These are phyloP conservation scores for Nezara viridula DNA, from an alignment of 2,888 invertebrate species.

Conservation along the genomic window DNA sequence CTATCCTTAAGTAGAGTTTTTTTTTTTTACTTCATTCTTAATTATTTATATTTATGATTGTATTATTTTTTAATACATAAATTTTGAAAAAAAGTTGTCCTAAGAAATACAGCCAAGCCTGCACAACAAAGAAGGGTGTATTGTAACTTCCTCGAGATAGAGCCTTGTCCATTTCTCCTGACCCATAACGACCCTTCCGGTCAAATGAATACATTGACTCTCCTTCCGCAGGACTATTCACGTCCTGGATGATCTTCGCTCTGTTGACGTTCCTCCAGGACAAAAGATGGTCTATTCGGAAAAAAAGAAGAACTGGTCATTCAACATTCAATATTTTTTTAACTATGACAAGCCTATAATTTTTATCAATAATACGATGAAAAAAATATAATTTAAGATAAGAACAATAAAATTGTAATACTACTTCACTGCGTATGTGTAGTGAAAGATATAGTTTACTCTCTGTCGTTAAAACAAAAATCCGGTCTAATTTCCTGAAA, in stretches of 20 bases:
- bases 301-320: not conserved
- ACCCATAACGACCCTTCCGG: slow-evolving; percentile 16
- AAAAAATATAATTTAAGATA: no score
- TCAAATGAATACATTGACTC: slow-evolving; percentile 14
- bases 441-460: no score
- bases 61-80: no score
- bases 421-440: no score
- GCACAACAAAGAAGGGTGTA: not conserved
- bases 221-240: not conserved
- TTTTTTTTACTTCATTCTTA: no score
- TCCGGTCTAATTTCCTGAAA: no score
- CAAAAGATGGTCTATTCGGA: not conserved
- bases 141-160: not conserved
- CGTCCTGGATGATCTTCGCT: not conserved
- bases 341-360: no score
- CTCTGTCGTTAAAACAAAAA: no score
- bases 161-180: not conserved
- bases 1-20: no score
- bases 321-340: not conserved
- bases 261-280: not conserved
- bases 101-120: not conserved
- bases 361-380: no score
- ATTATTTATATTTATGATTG: no score
- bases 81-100: not conserved
- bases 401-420: no score